These are phyloP conservation scores for Urocolius indicus DNA, from an alignment of 2,113 vertebrate species.

Conservation along the genomic window DNA sequence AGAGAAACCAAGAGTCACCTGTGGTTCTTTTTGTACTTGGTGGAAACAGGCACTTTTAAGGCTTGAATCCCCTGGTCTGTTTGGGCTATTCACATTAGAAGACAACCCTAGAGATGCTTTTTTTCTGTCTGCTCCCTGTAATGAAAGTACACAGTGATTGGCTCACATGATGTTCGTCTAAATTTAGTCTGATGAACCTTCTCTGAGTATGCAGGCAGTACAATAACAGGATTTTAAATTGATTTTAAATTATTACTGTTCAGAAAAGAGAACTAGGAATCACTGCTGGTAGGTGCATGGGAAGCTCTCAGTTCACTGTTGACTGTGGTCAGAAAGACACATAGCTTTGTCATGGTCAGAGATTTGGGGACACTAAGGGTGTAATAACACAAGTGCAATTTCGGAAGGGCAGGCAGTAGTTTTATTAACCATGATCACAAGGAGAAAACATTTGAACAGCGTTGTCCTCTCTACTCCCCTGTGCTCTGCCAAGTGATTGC, in stretches of 20 bases:
- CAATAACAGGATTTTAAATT: conserved; percentile 31
- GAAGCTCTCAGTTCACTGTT: neutral
- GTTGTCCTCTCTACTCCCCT: neutral
- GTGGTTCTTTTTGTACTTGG: neutral
- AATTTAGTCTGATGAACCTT: neutral
- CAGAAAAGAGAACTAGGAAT: neutral
- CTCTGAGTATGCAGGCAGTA: neutral
- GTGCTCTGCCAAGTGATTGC: neutral
- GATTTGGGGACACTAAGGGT: neutral
- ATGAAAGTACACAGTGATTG: neutral
- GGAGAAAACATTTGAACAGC: neutral
- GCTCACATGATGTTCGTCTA: neutral
- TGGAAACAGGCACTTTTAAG: neutral
- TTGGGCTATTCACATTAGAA: neutral
- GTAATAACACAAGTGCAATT: neutral
- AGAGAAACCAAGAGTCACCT: neutral
- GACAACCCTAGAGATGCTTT: neutral
- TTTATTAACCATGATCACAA: neutral
- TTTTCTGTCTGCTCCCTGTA: neutral
- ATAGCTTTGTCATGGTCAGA: neutral
- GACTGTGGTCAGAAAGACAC: neutral
- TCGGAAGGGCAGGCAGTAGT: neutral
- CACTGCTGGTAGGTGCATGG: neutral
- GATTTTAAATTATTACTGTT: neutral
- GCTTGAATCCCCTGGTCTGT: neutral